These are phyloP conservation scores for Bombus sylvicola DNA, from an alignment of 1,140 invertebrate genomes.

Conservation along the genomic window DNA sequence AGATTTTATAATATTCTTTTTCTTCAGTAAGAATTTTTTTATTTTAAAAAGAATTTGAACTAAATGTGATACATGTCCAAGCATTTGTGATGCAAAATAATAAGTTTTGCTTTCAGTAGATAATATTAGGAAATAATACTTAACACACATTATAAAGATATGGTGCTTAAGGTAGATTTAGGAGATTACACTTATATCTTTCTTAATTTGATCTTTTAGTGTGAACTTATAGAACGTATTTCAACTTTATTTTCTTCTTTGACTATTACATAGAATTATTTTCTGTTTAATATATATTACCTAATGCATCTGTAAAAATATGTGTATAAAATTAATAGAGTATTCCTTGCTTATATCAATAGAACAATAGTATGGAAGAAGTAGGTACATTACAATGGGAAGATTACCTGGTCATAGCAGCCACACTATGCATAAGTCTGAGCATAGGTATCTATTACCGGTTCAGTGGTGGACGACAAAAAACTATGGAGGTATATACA, in stretches of 20 bases:
- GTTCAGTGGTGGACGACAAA: constrained; percentile 93
- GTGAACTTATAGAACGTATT: background rate
- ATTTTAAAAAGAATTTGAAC: background rate
- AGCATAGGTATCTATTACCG: constrained; percentile 92
- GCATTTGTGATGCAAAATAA: background rate
- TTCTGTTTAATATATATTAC: background rate
- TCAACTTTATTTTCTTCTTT: background rate
- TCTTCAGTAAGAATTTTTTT: background rate
- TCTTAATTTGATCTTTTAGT: background rate
- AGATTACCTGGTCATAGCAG: constrained; percentile 87
- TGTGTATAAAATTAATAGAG: background rate
- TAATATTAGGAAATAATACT: background rate
- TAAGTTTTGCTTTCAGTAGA: background rate
- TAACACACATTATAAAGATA: constrained; percentile 6
- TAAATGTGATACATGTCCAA: background rate
- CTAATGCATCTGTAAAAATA: background rate
- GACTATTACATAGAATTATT: background rate
- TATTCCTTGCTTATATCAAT: background rate
- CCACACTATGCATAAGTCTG: constrained; percentile 86
- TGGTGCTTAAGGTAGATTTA: background rate
- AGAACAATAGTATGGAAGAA: constrained; percentile 49
- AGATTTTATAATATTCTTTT: background rate
- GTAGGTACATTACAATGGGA: constrained; percentile 72
- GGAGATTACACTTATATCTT: background rate
- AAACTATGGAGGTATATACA: constrained; percentile 88